Evolutionary conservation across 2,888 invertebrate species (phyloP), one percentile per base, ranked within the genome.

Genomic region (Drosophila maculinotata): DNA sequence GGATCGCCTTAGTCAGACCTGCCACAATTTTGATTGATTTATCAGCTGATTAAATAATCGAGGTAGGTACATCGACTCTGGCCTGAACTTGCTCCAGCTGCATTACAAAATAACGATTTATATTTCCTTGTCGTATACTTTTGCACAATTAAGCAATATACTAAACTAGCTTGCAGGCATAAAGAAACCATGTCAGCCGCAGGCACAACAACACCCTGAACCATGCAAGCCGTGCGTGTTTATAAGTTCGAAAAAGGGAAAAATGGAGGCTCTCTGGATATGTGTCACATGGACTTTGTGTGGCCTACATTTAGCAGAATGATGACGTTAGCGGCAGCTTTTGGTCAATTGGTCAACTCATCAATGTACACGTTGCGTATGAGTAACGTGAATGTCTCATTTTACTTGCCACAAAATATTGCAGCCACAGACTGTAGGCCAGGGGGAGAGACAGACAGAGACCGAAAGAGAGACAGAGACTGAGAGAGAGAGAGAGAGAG

Each of bases 21-120:
- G 56, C 58, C 44, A 54, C 62, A 64, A 75, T 71, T 68, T 72
- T 84, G 67, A 80, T 63, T 75, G 63, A 63, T 56, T 49, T 48
- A 45, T 51, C 68, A 47, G 68, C 35, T 48, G 66, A 66, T 72
- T 66, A 47, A 30, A 31, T 35, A 28, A 17, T 14, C 35, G n/a
- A n/a, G 15, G 15, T 20, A 26, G 23, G 35, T 20, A 58, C 15
- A 14, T 3, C 1, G 25, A 10, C 10, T 44, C 26, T 23, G 14
- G 8, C n/a, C 12, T 26, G 3, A 12, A 31, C 28, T 31, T 25
- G 10, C 44, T 17, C 30, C 6, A 42, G 31, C 44, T 66, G n/a
- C 20, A 23, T 10, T 17, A 9, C 23, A 35, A 33, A 1, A 23
- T 23, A n/a, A 28, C 20, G 10, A 23, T 4, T 25, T 14, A 23